Conservation (phyloP, 2,113 vertebrate genomes). For the Engraulis encrasicolus region DNA sequence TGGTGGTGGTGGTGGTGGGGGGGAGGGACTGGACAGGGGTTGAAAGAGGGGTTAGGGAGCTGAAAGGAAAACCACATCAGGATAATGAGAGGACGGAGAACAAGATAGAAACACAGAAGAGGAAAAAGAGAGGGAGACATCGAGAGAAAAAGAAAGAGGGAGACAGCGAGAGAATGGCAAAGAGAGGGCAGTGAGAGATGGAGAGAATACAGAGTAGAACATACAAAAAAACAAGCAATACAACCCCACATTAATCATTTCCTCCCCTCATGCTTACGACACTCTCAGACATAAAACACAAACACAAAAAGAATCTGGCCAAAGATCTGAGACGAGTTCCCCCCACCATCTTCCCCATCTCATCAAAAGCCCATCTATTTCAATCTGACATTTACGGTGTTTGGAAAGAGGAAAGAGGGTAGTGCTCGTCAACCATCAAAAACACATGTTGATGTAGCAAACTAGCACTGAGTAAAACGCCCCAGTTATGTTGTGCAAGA, state of each 20-base stretch:
- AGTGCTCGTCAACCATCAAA: not conserved
- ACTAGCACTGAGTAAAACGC: not conserved
- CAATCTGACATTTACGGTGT: not conserved
- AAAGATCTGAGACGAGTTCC: not conserved
- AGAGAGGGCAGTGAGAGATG: not conserved
- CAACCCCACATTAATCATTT: conserved; percentile 1
- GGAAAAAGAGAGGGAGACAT: not conserved
- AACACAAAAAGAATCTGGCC: not conserved
- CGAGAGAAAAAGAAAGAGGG: not conserved
- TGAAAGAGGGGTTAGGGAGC: conserved; percentile 14
- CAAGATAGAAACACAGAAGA: conserved; percentile 40
- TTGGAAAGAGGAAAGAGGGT: not conserved
- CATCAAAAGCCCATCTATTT: conserved; percentile 27
- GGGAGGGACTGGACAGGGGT: conserved; percentile 66
- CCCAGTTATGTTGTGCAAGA: not conserved
- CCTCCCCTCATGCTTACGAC: not conserved
- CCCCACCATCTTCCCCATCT: conserved; percentile 7
- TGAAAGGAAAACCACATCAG: conserved; percentile 9
- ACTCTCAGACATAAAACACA: not conserved
- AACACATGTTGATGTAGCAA: conserved; percentile 26
- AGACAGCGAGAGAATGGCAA: not conserved
- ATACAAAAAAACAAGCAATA: not conserved
- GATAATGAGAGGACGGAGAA: conserved; percentile 63
- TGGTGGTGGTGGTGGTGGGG: conserved; percentile 52
- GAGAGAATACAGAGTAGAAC: not conserved